Conservation (phyloP, 2,797 vertebrate genomes). For the Erpetoichthys calabaricus region DNA sequence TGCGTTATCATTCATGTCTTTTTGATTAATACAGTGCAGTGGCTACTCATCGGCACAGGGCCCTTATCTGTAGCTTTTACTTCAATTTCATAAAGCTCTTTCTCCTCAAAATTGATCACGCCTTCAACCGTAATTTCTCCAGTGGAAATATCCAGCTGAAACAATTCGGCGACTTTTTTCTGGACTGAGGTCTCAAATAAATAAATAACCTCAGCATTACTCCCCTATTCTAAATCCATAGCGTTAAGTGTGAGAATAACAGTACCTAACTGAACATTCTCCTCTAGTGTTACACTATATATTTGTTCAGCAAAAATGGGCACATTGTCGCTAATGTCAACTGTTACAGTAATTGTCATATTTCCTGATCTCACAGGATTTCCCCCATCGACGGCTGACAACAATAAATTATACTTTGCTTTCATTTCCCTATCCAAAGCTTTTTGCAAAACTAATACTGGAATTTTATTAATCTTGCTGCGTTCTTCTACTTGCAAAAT, state of each 20-base stretch:
- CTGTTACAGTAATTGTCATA: conserved; percentile 37
- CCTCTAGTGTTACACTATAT: conserved; percentile 36
- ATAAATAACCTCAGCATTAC: conserved; percentile 48
- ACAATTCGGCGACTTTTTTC: conserved; percentile 12
- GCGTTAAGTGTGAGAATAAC: conserved; percentile 46
- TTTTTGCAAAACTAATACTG: conserved; percentile 38
- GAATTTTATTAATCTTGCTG: conserved; percentile 35
- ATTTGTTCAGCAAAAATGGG: conserved; percentile 45
- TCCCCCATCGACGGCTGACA: conserved; percentile 56
- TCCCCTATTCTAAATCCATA: conserved; percentile 49
- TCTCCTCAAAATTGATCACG: conserved; percentile 46
- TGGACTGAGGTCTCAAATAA: conserved; percentile 38
- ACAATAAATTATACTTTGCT: conserved; percentile 28
- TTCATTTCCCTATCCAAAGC: conserved; percentile 46
- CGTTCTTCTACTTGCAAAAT: conserved; percentile 37
- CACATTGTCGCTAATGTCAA: conserved; percentile 56
- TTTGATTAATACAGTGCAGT: conserved; percentile 45
- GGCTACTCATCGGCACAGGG: conserved; percentile 29
- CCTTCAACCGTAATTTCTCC: conserved; percentile 45
- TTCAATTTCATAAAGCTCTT: conserved; percentile 40
- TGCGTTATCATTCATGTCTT: conserved; percentile 56
- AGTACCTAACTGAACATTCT: conserved; percentile 40
- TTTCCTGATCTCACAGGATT: conserved; percentile 45
- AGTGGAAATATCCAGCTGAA: conserved; percentile 30
- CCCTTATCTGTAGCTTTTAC: conserved; percentile 56